A percentile compares a stretch with the other conserved stretches of the same genome.
Evolutionary conservation across 2,888 invertebrate genomes (phyloP).

Genomic region (Brachynemurus nebulosus): DNA sequence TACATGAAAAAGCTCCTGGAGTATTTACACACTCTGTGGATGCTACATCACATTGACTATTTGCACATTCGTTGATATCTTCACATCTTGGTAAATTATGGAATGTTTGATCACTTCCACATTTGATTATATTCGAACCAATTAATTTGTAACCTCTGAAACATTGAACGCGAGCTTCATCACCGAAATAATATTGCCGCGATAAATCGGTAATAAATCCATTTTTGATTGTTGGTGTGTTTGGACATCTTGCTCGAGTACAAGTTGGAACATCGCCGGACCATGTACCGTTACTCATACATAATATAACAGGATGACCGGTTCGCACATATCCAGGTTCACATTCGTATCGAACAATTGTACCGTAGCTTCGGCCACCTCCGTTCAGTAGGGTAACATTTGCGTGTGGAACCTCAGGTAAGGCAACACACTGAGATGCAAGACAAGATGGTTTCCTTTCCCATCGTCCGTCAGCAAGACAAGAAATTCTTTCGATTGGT

Average conservation of each 20-base stretch:
- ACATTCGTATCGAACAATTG: slow-evolving; percentile 83
- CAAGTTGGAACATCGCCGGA: slow-evolving; percentile 83
- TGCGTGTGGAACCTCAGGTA: slow-evolving; percentile 76
- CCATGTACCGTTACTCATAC: slow-evolving; percentile 95
- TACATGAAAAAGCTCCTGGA: slow-evolving; percentile 78
- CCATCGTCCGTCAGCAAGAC: slow-evolving; percentile 82
- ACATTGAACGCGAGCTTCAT: slow-evolving; percentile 85
- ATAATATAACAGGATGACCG: slow-evolving; percentile 80
- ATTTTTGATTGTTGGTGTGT: slow-evolving; percentile 68
- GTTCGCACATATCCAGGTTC: slow-evolving; percentile 79
- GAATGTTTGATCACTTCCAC: slow-evolving; percentile 73
- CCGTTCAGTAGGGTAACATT: slow-evolving; percentile 79
- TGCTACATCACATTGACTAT: slow-evolving; percentile 77
- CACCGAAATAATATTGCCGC: slow-evolving; percentile 67
- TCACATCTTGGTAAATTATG: slow-evolving; percentile 77
- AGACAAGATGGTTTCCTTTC: slow-evolving; percentile 84
- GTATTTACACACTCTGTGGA: slow-evolving; percentile 85
- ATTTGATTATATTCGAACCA: slow-evolving; percentile 69
- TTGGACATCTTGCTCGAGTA: slow-evolving; percentile 57
- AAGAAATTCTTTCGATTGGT: slow-evolving; percentile 79
- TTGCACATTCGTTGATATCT: slow-evolving; percentile 82
- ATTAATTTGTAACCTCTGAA: slow-evolving; percentile 78
- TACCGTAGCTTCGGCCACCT: slow-evolving; percentile 83
- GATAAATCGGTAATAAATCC: slow-evolving; percentile 73
- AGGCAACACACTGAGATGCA: slow-evolving; percentile 80